Percentiles rank a stretch among this genome's conserved stretches.
phyloP scores from a whole-genome alignment of 2,797 vertebrate species.

The Amazona ochrocephala region DNA sequence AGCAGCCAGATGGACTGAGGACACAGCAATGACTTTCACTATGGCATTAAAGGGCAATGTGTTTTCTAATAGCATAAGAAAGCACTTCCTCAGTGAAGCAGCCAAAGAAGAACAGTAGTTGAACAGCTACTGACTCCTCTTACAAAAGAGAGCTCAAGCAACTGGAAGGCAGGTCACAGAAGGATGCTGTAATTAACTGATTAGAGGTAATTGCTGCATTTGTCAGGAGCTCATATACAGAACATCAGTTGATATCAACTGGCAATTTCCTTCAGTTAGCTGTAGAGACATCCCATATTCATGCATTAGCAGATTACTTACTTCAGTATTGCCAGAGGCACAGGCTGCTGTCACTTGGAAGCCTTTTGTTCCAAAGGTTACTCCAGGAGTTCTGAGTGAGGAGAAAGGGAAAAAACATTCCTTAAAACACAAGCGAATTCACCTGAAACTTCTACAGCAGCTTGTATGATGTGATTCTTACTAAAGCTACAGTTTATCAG shows the following conservation, averaged over 20 bases:
- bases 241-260: constrained; percentile 18
- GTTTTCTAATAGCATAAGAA: neutral
- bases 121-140: neutral
- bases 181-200: constrained; percentile 57
- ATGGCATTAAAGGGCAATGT: accelerated
- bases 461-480: neutral
- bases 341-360: constrained; percentile 48
- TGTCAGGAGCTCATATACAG: constrained; percentile 19
- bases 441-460: neutral
- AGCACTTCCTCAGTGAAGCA: neutral
- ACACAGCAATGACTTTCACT: too few relatives aligned
- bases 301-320: constrained; percentile 30
- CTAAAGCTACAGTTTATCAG: neutral
- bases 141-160: neutral
- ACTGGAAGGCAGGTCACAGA: neutral
- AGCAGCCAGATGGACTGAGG: neutral
- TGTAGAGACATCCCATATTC: constrained; percentile 42
- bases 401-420: neutral
- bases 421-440: neutral
- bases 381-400: constrained; percentile 16
- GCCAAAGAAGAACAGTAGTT: neutral
- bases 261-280: constrained; percentile 43
- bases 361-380: constrained; percentile 59
- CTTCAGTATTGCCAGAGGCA: constrained; percentile 42
- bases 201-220: constrained; percentile 47